phyloP scores from a whole-genome alignment of 2,888 invertebrate species.

The Eupithecia pulchellata region DNA sequence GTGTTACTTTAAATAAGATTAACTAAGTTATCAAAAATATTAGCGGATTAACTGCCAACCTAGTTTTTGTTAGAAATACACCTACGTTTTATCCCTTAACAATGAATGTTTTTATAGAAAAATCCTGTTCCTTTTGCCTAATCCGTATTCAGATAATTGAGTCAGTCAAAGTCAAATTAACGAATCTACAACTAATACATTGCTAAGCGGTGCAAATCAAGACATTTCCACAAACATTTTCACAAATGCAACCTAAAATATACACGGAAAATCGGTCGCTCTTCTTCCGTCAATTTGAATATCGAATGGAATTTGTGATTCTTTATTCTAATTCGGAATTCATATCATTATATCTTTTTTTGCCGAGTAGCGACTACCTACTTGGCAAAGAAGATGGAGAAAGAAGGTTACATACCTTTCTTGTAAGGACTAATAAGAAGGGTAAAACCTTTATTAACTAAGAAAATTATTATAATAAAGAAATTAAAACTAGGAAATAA shows the following conservation, averaged over 20 bases:
- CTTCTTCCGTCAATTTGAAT: slow-evolving; percentile 70
- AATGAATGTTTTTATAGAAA: too few relatives aligned
- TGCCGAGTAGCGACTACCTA: not conserved
- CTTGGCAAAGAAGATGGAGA: too few relatives aligned
- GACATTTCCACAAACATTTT: slow-evolving; percentile 2
- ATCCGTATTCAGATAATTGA: not conserved
- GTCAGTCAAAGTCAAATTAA: not conserved
- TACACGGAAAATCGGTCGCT: slow-evolving; percentile 41
- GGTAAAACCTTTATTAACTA: too few relatives aligned
- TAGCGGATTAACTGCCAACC: too few relatives aligned
- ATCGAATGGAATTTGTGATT: slow-evolving; percentile 60
- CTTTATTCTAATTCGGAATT: slow-evolving; percentile 66
- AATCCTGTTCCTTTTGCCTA: not conserved
- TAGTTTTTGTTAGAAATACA: too few relatives aligned
- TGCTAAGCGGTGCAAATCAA: not conserved
- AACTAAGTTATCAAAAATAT: too few relatives aligned
- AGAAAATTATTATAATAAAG: too few relatives aligned
- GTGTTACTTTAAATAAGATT: too few relatives aligned
- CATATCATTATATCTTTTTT: slow-evolving; percentile 54
- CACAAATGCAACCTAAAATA: slow-evolving; percentile 24
- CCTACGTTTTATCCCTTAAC: too few relatives aligned
- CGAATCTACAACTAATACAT: not conserved
- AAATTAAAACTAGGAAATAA: too few relatives aligned
- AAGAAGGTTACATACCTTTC: too few relatives aligned
- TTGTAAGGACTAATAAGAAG: too few relatives aligned